Conservation (phyloP, 1,140 invertebrate species). For the Lysiphlebus fabarum region DNA sequence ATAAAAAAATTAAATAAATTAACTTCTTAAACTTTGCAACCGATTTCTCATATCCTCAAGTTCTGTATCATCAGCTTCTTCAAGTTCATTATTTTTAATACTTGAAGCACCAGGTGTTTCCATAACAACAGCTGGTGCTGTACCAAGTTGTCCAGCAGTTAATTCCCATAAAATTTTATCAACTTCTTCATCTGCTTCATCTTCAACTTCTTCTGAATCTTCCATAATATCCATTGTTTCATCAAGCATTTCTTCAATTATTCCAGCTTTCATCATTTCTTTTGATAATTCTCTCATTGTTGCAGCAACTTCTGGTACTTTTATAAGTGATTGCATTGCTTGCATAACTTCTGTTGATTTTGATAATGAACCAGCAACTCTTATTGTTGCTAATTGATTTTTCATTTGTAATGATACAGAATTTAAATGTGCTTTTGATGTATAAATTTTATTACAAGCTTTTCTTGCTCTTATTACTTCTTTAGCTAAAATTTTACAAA, state of each 20-base stretch:
- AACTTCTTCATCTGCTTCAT: constrained; percentile 88
- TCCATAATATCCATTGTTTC: constrained; percentile 92
- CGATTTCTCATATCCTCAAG: constrained; percentile 82
- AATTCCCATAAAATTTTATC: constrained; percentile 96
- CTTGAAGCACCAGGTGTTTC: constrained; percentile 62
- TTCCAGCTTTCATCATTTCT: constrained; percentile 99
- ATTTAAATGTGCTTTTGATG: constrained; percentile 96
- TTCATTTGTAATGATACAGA: constrained; percentile 97
- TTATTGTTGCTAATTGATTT: constrained; percentile 89
- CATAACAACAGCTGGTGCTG: constrained; percentile 75
- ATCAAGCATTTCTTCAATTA: constrained; percentile 98
- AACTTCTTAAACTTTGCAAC: constrained; percentile 79
- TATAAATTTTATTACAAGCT: constrained; percentile 86
- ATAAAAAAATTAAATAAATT: constrained; percentile 33
- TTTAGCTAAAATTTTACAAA: constrained; percentile 92
- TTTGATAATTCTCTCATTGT: constrained; percentile 98
- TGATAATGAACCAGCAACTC: constrained; percentile 85
- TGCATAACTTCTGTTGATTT: constrained; percentile 97
- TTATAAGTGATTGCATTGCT: constrained; percentile 88
- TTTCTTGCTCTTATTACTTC: constrained; percentile 90
- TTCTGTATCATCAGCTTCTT: constrained; percentile 71
- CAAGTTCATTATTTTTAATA: constrained; percentile 50
- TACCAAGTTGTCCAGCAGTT: constrained; percentile 88
- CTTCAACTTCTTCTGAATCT: constrained; percentile 87
- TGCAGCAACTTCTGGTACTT: constrained; percentile 87